Base-by-base conservation (phyloP, 2,113 vertebrate species). In the Leiothrix lutea region DNA sequence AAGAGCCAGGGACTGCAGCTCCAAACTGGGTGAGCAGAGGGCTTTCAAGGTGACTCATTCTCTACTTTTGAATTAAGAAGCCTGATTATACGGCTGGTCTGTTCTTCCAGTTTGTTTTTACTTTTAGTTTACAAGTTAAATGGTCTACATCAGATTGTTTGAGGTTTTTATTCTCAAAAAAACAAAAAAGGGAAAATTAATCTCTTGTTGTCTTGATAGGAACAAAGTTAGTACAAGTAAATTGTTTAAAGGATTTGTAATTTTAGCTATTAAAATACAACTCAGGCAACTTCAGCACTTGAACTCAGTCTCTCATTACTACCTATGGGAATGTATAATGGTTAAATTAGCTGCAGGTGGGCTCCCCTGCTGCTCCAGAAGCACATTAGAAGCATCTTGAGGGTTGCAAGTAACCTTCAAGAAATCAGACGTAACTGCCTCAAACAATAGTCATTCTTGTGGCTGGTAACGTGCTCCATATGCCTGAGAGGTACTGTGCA, bases 331-430 rank as follows among this genome's bases (percentile, higher is more conserved):
- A 51, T 11, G 60, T 67, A 25, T 51, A 93, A 78, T 26, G 40
- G 78, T 70, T 94, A 80, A 50, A 88, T 90, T 14, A 87, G 80
- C 88, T 91, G 84, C 91, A 94, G 88, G 90, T 94, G 86, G 88
- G 84, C 53, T 89, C 35, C 66, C 70, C 65, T 1, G 35, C 80
- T 85, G 88, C 38, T 92, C 51, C 54, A 61, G 72, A 29, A 93
- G 71, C 69, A 82, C 48, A 51, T 85, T 85, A 89, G 78, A 87
- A 91, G 82, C 80, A 88, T 86, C 85, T 65, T 44, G 60, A 95
- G 87, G 48, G 58, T 73, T 82, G 47, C 78, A 73, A 92, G 74
- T 25, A 90, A 90, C 74, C 44, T 83, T 88, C 58, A 77, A 84
- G 60, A 80, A 94, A 90, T 86, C 36, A 72, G 72, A 69, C 13